Percentiles rank a stretch among this genome's conserved stretches.
phyloP scores from a whole-genome alignment of 2,113 vertebrate species.

The Chionis minor region DNA sequence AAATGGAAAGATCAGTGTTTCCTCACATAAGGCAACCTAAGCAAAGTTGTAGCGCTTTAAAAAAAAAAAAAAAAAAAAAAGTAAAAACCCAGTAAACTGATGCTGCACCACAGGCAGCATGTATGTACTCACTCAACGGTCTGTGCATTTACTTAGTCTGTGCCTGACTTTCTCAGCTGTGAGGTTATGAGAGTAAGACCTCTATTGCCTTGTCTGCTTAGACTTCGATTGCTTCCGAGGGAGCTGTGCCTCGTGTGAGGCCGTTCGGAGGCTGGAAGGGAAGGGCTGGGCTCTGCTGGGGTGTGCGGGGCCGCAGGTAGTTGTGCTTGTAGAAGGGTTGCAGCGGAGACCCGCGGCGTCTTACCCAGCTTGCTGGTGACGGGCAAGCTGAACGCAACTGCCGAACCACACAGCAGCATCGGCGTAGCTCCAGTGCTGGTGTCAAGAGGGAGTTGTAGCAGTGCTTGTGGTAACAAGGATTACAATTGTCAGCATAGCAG shows the following conservation, averaged over 20 bases:
- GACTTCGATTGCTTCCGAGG: not conserved
- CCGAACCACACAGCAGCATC: rapidly evolving
- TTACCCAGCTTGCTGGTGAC: not conserved
- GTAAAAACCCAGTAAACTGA: not conserved
- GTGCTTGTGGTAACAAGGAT: not conserved
- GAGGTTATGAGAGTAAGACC: not conserved
- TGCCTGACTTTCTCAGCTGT: not conserved
- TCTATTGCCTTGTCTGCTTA: not conserved
- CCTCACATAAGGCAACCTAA: not conserved
- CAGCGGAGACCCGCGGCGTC: not conserved
- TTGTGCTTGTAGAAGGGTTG: not conserved
- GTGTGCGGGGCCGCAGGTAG: not conserved
- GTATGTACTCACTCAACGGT: not conserved
- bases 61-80: not conserved
- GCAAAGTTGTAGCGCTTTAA: not conserved
- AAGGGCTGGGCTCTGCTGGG: not conserved
- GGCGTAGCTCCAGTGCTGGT: not conserved
- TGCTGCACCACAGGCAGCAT: not conserved
- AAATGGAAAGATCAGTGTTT: not conserved
- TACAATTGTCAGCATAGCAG: not conserved
- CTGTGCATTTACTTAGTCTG: not conserved
- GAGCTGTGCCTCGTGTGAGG: not conserved
- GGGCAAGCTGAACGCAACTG: not conserved
- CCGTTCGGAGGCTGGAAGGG: not conserved
- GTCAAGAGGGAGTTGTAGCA: not conserved